Base-by-base conservation (phyloP, 2,888 invertebrate species). In the Griposia aprilina region DNA sequence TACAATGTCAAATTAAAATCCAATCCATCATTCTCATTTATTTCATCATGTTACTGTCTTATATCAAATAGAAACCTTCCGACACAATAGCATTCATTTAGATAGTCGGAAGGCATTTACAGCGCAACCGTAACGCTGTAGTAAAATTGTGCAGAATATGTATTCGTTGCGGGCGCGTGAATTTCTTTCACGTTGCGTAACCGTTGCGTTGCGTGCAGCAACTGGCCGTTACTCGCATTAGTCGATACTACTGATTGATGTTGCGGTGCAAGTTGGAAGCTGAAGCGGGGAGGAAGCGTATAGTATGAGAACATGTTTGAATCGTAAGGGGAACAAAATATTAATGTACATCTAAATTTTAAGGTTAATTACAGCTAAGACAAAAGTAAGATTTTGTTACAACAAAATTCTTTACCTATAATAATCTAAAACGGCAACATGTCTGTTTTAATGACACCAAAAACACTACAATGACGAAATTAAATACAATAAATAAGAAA, bases 171-270 rank as follows among this genome's bases (percentile, higher is more conserved):
- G 86, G 74, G 85, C 78, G 87, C 81, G 89, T 90, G 86, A 89
- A 91, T 90, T 90, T 89, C 88, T 90, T 89, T 90, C 83, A 70
- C 67, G 80, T 92, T 92, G 89, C 88, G 88, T 86, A 92, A 92
- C 76, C 52, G 67, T 66, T 79, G 89, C 71, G 79, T 81, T 70
- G 84, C 88, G 88, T 87, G 85, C 70, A 76, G 73, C 82, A 73
- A 86, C 76, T 72, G 59, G 69, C 79, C 72, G 82, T 80, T 87
- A 80, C 83, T 73, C 13, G 77, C 79, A 80, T 82, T 83, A 86
- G 76, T 78, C 87, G 87, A 89, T 90, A 88, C 88, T 88, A 86
- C 90, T 89, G 88, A 89, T 89, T 88, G 73, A 72, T 76, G 59
- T 10, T 69, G 48, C 13, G 59, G 82, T 57, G 0, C 11, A 68